Conservation (phyloP, 2,888 invertebrate genomes). For the Lasiommata megera region DNA sequence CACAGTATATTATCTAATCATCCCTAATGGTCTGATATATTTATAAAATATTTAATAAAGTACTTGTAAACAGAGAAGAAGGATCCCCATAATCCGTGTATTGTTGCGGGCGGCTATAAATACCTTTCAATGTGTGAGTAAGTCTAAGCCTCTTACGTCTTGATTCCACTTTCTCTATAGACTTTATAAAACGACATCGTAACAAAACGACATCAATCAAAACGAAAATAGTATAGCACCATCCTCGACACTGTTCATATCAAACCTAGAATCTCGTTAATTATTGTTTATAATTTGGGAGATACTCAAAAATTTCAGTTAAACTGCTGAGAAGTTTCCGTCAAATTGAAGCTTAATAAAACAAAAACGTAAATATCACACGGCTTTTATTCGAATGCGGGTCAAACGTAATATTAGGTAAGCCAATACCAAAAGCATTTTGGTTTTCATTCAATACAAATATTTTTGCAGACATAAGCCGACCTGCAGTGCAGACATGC, state of each 20-base stretch:
- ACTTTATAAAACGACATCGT: slow-evolving; percentile 9
- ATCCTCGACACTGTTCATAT: background rate
- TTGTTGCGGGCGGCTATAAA: slow-evolving; percentile 17
- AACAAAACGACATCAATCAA: background rate
- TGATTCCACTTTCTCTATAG: background rate
- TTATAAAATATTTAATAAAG: background rate
- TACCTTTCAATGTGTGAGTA: slow-evolving; percentile 9
- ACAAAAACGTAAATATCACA: too few relatives aligned
- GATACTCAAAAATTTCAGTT: too few relatives aligned
- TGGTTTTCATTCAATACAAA: too few relatives aligned
- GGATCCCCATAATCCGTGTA: slow-evolving; percentile 14
- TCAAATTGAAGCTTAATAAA: too few relatives aligned
- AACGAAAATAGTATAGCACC: background rate
- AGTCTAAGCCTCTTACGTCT: slow-evolving; percentile 5
- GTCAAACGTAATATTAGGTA: too few relatives aligned
- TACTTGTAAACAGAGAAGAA: background rate
- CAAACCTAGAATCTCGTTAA: background rate
- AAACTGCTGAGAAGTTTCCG: too few relatives aligned
- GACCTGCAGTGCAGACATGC: background rate
- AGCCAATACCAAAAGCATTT: too few relatives aligned
- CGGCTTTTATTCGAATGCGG: too few relatives aligned
- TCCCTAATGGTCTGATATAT: background rate
- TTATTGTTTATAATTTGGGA: too few relatives aligned
- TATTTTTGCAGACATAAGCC: background rate
- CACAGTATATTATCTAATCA: background rate